phyloP scores from a whole-genome alignment of 2,113 vertebrate species.

The Rattus rattus region DNA sequence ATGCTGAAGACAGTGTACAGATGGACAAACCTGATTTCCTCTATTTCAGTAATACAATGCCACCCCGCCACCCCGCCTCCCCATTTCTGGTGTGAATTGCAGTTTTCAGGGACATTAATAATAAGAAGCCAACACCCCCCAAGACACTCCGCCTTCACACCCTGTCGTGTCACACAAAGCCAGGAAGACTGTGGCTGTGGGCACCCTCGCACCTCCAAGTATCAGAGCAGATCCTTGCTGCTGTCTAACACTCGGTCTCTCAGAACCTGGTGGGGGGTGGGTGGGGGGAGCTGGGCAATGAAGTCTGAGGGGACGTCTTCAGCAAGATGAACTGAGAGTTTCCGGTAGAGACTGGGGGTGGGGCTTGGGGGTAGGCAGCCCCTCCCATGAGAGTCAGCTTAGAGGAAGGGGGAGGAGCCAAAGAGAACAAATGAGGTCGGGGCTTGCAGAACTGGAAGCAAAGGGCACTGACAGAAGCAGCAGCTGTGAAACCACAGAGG shows the following conservation, averaged over 20 bases:
- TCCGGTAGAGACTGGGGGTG: not conserved
- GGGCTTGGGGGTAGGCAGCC: too few species aligned
- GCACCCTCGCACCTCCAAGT: not conserved
- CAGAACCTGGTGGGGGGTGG: not conserved
- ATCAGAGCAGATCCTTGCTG: not conserved
- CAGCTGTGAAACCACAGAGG: constrained; percentile 71
- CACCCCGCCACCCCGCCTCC: not conserved
- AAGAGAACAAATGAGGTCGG: constrained; percentile 22
- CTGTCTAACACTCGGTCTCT: not conserved
- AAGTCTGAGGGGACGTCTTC: not conserved
- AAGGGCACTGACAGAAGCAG: constrained; percentile 1
- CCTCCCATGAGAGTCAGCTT: not conserved
- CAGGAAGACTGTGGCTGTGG: not conserved
- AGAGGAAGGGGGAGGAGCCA: not conserved
- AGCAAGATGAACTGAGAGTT: not conserved
- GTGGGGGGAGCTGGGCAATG: not conserved
- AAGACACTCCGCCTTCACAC: not conserved
- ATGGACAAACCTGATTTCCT: not conserved
- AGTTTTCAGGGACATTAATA: constrained; percentile 22
- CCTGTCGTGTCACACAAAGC: not conserved
- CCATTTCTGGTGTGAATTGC: not conserved
- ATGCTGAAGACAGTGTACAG: not conserved
- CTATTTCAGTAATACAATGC: not conserved
- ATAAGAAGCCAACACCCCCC: not conserved
- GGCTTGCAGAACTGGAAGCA: constrained; percentile 48